phyloP scores from a whole-genome alignment of 53 echinoderm and acorn worm species.

The Temnopleurus reevesii region DNA sequence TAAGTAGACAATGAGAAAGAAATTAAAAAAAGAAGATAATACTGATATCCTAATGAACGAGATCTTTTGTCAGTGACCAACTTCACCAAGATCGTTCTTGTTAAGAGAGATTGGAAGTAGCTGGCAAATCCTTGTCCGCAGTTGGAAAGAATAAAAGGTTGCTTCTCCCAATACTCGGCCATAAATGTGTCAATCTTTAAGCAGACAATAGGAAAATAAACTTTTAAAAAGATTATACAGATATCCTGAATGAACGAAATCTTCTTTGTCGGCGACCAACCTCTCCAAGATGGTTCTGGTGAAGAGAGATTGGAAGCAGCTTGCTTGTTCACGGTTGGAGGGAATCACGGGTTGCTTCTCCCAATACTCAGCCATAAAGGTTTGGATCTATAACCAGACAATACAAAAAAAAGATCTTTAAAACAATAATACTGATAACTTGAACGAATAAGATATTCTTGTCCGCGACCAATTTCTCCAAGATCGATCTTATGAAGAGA shows the following conservation, averaged over 20 bases:
- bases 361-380: conserved; percentile 78
- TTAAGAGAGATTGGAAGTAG: conserved; percentile 58
- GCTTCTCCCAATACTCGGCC: conserved; percentile 78
- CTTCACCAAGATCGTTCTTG: conserved; percentile 60
- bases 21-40: too few species aligned
- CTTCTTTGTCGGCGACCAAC: conserved; percentile 54
- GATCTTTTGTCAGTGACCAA: conserved; percentile 52
- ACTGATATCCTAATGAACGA: not conserved
- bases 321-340: conserved; percentile 10
- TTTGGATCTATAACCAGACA: not conserved
- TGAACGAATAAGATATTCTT: not conserved
- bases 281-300: conserved; percentile 64
- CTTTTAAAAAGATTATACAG: too few species aligned
- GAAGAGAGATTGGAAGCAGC: conserved; percentile 53
- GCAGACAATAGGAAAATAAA: too few species aligned
- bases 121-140: not conserved
- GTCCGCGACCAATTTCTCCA: conserved; percentile 60
- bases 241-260: not conserved
- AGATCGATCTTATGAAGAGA: conserved; percentile 58
- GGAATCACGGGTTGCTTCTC: conserved; percentile 79
- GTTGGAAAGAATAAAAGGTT: conserved; percentile 68
- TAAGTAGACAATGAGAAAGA: too few species aligned
- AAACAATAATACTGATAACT: not conserved
- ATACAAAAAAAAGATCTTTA: too few species aligned
- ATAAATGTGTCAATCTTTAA: conserved; percentile 59